Base-by-base conservation (phyloP, 1,140 invertebrate genomes). In the Drosophila nigromelanica region DNA sequence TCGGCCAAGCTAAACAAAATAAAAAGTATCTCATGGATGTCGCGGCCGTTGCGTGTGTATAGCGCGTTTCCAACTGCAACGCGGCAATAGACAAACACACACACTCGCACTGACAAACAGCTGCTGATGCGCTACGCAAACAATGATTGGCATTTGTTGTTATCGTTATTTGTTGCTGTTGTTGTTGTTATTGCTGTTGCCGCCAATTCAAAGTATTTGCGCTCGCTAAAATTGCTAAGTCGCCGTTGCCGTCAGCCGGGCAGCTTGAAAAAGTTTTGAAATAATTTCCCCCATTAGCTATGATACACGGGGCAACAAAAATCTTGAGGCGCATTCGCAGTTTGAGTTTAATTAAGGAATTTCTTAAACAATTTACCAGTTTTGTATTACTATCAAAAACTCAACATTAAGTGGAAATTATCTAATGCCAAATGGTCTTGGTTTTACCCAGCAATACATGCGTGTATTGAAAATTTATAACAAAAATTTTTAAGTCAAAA, bases 111-210 rank as follows among this genome's bases (percentile, higher is more conserved):
- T 30, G 64, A 43, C 63, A 72, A 64, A 78, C 76, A 81, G 82
- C 75, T 81, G 82, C 81, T 87, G 81, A 86, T 86, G 81, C 70
- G 82, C 81, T 87, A 82, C 78, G 81, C 78, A 73, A 86, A 82
- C 82, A 86, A 86, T 86, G 82, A 86, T 87, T 87, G 82, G 82
- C 82, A 86, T 87, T 89, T 69, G 72, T 72, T 83, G 80, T 76
- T 83, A 83, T 83, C 76, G 58, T 69, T 69, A 35, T 48, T 70
- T 75, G 59, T 21, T 63, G 73, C 30, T 52, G 62, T 6, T 51
- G 47, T 6, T 58, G 15, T 43, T 56, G 52, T 30, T 67, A 37
- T 42, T 75, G 45, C 8, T 35, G 8, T 52, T 47, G 64, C 42
- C 40, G 71, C 45, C 72, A 75, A 66, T 78, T 76, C 74, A 27